These are phyloP conservation scores for Idaea aversata DNA, from an alignment of 2,888 invertebrate genomes.

Conservation along the genomic window DNA sequence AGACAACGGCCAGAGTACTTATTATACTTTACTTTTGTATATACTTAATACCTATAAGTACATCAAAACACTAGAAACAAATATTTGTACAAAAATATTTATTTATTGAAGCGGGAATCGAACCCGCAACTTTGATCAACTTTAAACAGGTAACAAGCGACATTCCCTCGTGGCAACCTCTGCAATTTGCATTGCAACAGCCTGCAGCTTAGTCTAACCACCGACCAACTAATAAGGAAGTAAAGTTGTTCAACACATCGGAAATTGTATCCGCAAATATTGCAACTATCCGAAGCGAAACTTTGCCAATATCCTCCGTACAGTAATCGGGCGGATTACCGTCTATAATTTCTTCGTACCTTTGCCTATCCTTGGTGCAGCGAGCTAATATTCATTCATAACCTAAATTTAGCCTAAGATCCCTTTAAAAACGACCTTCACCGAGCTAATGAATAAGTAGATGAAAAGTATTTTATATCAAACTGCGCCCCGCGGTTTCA, in stretches of 20 bases:
- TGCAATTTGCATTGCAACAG: slow-evolving; percentile 1
- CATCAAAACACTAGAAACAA: no score
- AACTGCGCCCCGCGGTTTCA: no score
- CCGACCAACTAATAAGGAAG: slow-evolving; percentile 17
- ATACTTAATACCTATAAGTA: no score
- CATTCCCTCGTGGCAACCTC: background rate
- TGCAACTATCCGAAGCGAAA: slow-evolving; percentile 26
- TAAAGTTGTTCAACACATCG: slow-evolving; percentile 23
- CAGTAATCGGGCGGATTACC: slow-evolving; percentile 21
- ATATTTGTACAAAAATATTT: no score
- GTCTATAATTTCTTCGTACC: slow-evolving; percentile 1
- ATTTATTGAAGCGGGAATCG: no score
- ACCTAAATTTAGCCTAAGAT: background rate
- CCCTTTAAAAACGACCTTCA: no score
- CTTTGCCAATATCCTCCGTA: slow-evolving; percentile 31
- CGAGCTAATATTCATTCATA: background rate
- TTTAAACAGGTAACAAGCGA: background rate
- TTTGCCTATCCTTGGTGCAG: background rate
- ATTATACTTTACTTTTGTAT: no score
- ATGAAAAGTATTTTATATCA: no score
- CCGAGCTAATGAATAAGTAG: no score
- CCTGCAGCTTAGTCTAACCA: background rate
- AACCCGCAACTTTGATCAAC: background rate
- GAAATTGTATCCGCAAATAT: slow-evolving; percentile 31
- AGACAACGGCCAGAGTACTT: no score